phyloP scores from a whole-genome alignment of 2,797 vertebrate genomes.

The Coluber constrictor region DNA sequence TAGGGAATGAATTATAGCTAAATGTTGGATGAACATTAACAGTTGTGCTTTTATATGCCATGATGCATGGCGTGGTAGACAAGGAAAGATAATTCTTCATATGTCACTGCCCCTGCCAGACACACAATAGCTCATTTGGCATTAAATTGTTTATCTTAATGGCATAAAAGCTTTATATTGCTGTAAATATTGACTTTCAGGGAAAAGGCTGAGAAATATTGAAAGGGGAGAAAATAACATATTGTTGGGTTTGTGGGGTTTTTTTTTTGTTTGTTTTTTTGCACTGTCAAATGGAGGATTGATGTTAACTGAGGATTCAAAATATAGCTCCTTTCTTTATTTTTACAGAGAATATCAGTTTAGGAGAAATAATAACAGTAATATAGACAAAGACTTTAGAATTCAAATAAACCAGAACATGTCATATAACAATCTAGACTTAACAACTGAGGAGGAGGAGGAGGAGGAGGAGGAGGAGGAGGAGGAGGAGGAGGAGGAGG shows the following conservation, averaged over 20 bases:
- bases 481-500: no score
- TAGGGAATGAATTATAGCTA: constrained; percentile 26
- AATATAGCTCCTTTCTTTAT: no score
- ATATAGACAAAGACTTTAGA: not conserved
- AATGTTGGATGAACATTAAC: constrained; percentile 29
- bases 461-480: no score
- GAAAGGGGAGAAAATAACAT: not conserved
- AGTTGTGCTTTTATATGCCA: constrained; percentile 13
- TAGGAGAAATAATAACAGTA: not conserved
- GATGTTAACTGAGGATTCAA: not conserved
- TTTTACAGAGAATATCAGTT: not conserved
- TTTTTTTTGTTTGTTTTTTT: not conserved
- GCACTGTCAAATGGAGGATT: not conserved
- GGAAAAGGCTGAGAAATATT: not conserved
- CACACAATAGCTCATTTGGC: constrained; percentile 4
- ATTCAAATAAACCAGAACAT: not conserved
- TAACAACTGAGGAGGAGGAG: not conserved
- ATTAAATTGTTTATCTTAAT: constrained; percentile 23
- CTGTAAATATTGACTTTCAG: constrained; percentile 1
- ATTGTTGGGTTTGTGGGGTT: not conserved
- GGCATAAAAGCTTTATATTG: not conserved
- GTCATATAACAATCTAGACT: not conserved
- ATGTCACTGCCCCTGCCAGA: not conserved
- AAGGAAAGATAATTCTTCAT: constrained; percentile 31
- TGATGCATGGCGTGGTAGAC: constrained; percentile 24